Base-by-base conservation (phyloP, 2,797 vertebrate genomes). In the Anas acuta region DNA sequence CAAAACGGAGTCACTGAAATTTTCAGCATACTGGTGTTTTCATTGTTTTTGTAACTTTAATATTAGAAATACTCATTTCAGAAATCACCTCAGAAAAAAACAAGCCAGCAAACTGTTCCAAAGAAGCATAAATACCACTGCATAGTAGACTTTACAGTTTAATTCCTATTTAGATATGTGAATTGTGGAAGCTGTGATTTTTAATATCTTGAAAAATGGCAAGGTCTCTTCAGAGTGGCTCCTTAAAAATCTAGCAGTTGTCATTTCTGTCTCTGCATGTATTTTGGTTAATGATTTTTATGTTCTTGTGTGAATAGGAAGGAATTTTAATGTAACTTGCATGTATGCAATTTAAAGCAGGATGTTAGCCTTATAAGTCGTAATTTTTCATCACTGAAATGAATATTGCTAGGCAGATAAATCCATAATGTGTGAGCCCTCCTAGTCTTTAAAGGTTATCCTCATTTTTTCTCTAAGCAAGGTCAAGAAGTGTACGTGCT, bases 311-410 rank as follows among this genome's bases (percentile, higher is more conserved):
- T 51, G 86, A 74, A 47, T 61, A 77, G 90, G 61, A 94, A 90
- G 45, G 66, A 84, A 77, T 86, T 92, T 90, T 77, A 87, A 87
- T 91, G 51, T 78, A 85, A 85, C 61, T 84, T 74, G 2, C 30
- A 35, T 39, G 7, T 51, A 45, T 23, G 23, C 71, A 66, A 78
- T 93, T 86, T 77, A 53, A 80, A 89, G 51, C 51, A 51, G 51
- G 92, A 79, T 21, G 11, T 90, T 95, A 76, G 64, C 28, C n/a
- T 88, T 91, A 61, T 66, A 45, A 57, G 77, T 73, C 23, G 18
- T 76, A 12, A 54, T 73, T 92, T 96, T 95, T 84, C 76, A 92
- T 85, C 53, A 54, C n/a, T 78, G 33, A 76, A 77, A 91, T 86
- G 33, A 81, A 67, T 91, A 76, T 73, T 66, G 25, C 19, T 77